phyloP scores from a whole-genome alignment of 2,113 vertebrate genomes.

The Rhinolophus ferrumequinum region DNA sequence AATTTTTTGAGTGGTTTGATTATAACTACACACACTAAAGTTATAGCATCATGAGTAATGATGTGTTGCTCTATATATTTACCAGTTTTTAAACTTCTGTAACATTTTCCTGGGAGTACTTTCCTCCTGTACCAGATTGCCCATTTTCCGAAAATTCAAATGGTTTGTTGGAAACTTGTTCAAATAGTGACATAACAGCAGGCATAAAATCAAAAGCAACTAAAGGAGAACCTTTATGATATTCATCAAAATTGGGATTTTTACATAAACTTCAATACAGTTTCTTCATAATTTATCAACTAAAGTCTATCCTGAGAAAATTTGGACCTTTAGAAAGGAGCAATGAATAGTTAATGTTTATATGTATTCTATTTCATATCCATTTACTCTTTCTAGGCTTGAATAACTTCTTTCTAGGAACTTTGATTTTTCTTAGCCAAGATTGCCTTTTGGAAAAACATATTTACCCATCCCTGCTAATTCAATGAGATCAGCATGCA shows the following conservation, averaged over 20 bases:
- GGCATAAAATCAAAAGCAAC: not conserved
- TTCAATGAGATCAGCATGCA: not conserved
- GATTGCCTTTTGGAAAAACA: not conserved
- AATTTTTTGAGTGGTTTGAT: constrained; percentile 76
- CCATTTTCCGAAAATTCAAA: constrained; percentile 14
- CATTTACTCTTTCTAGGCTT: not conserved
- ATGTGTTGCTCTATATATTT: not conserved
- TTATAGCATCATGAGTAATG: not conserved
- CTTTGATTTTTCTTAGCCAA: constrained; percentile 14
- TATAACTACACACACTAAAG: not conserved
- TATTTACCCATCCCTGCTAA: not conserved
- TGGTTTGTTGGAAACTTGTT: not conserved
- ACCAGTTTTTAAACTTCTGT: not conserved
- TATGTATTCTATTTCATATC: not conserved
- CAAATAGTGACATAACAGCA: not conserved
- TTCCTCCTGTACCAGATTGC: not conserved
- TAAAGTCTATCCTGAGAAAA: constrained; percentile 6
- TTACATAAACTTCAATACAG: not conserved
- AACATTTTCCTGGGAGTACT: not conserved
- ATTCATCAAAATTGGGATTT: not conserved
- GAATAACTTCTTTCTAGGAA: not conserved
- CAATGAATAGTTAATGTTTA: not conserved
- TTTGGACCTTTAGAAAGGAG: not conserved
- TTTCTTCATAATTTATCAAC: constrained; percentile 28
- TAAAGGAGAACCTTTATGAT: not conserved